These are phyloP conservation scores for Gymnoscopelus microlampas DNA, from an alignment of 2,797 vertebrate genomes.

Conservation along the genomic window DNA sequence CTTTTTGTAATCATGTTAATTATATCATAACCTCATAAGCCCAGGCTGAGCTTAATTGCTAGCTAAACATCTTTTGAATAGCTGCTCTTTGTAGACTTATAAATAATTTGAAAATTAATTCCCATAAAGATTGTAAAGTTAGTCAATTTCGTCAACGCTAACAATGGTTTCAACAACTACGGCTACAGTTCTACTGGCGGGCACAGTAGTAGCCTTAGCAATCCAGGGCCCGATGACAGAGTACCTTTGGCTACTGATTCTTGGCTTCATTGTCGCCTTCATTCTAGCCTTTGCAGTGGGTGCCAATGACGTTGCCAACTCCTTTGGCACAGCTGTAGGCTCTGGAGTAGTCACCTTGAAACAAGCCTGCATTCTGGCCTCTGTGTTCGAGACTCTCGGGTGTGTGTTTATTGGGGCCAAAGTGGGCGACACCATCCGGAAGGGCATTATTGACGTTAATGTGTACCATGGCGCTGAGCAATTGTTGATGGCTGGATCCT, in stretches of 20 bases:
- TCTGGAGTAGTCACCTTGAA: conserved; percentile 95
- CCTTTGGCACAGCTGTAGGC: conserved; percentile 96
- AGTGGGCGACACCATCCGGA: conserved; percentile 96
- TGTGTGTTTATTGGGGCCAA: conserved; percentile 94
- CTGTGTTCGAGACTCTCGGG: conserved; percentile 93
- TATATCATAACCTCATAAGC: no score
- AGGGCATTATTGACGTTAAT: conserved; percentile 90
- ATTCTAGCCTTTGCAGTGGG: conserved; percentile 96
- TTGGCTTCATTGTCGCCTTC: conserved; percentile 97
- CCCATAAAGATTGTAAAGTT: conserved; percentile 72
- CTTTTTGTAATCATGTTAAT: no score
- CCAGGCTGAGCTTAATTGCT: no score
- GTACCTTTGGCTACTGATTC: conserved; percentile 88
- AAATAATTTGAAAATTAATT: conserved; percentile 10
- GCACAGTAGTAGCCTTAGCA: conserved; percentile 19
- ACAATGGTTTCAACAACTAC: conserved; percentile 79
- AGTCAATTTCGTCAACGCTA: conserved; percentile 44
- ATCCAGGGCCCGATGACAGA: conserved; percentile 37
- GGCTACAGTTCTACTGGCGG: conserved; percentile 58
- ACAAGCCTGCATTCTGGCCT: conserved; percentile 93
- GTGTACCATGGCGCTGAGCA: conserved; percentile 85
- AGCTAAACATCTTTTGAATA: conserved; percentile 50
- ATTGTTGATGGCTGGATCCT: conserved; percentile 92
- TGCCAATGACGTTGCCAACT: conserved; percentile 98
- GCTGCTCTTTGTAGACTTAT: conserved; percentile 53